phyloP scores from a whole-genome alignment of 1,140 invertebrate species.

The Camponotus pennsylvanicus region DNA sequence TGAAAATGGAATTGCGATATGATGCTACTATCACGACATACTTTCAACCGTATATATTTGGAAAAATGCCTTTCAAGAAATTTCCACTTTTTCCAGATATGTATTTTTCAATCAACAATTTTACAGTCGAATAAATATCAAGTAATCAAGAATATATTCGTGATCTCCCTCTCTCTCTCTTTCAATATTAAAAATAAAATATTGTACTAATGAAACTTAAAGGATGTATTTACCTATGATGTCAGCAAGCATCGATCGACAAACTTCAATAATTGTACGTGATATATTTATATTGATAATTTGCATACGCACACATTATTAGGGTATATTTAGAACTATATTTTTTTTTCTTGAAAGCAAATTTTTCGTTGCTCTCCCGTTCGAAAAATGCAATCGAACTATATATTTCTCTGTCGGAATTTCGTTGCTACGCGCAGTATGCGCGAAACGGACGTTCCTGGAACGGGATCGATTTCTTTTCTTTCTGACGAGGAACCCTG shows the following conservation, averaged over 20 bases:
- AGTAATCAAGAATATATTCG: not conserved
- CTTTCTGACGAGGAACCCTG: not conserved
- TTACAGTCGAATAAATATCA: not conserved
- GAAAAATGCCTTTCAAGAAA: not conserved
- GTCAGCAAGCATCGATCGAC: not conserved
- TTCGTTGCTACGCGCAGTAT: not conserved
- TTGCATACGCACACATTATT: no score
- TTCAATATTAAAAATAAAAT: not conserved
- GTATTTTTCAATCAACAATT: not conserved
- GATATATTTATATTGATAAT: not conserved
- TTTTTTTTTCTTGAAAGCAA: not conserved
- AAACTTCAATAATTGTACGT: not conserved
- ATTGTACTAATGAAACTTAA: not conserved
- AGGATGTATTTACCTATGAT: not conserved
- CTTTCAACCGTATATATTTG: not conserved
- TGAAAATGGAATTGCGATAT: constrained; percentile 26
- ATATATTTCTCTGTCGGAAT: constrained; percentile 2
- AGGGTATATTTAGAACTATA: not conserved
- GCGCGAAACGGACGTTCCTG: not conserved
- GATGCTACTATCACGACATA: not conserved
- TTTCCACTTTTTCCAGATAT: not conserved
- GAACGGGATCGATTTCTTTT: constrained; percentile 21
- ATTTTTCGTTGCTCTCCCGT: not conserved
- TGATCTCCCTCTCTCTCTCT: no score
- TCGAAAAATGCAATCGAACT: not conserved